Evolutionary conservation across 1,140 invertebrate genomes (phyloP), one percentile per base, ranked within the genome.

Genomic region (Solenopsis fugax): DNA sequence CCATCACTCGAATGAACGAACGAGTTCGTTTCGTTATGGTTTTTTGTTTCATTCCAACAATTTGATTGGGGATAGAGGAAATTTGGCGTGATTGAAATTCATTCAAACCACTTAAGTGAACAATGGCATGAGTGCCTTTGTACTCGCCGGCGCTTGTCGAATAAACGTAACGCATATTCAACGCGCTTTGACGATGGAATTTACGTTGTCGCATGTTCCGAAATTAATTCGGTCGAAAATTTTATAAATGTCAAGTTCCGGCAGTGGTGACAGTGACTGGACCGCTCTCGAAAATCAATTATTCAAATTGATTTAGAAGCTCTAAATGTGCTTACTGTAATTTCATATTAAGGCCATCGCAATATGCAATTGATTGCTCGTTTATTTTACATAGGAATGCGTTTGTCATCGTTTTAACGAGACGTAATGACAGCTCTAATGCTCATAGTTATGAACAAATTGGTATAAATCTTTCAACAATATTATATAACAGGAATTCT

Each of bases 41-140:
- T 84, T 84, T 84, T 84, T 84, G 80, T 75, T 75, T 73, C 12
- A 48, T 50, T 73, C 21, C 50, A 60, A 58, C 80, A 75, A 71
- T 84, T 84, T 75, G 69, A 75, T 84, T 56, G 80, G 24, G 18
- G 56, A 60, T 50, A 84, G 54, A 75, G 69, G 69, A 84, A 84
- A 84, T 84, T 84, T 84, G 60, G 80, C 80, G n/a, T 50, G 80
- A 84, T 82, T 60, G 80, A 41, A 34, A 82, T 84, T 84, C 69
- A 75, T 84, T 84, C 80, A 48, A 75, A 84, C 54, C 69, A 84
- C 80, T 84, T 84, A 84, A 75, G 69, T 75, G 80, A 84, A 84
- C 80, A 84, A 84, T 84, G 69, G 41, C 29, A 50, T n/a, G 54
- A 84, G 69, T 84, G 69, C 80, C 80, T 84, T 84, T 84, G 69